Base-by-base conservation (phyloP, 2,888 invertebrate species). In the Cistogaster globosa region DNA sequence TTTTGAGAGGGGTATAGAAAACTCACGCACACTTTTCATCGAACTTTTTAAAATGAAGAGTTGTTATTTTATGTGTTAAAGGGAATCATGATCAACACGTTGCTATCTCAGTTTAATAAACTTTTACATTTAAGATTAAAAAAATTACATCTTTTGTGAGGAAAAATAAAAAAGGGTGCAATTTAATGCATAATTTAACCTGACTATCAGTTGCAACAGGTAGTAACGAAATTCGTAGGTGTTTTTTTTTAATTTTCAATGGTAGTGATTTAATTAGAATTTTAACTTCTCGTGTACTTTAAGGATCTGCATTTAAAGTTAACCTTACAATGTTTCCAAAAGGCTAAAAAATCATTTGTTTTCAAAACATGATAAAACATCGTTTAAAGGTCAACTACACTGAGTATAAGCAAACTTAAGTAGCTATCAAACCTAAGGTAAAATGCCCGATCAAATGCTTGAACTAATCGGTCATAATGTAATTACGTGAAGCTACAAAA, bases 51-150 rank as follows among this genome's bases (percentile, higher is more conserved):
- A 26, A 42, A 42, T 11, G 11, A 48, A 76, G 65, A 14, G n/a
- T 60, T 53, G 22, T 38, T 55, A 60, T 76, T 38, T 67, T 42
- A 77, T 53, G 51, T 22, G 53, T 53, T 60, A 53, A 77, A 60
- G 58, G 51, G 26, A 68, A 60, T 58, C 63, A 65, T 63, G 65
- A 72, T 79, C 79, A 79, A 79, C 79, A 79, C 72, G 65, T 79
- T 79, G 79, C 51, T 58, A 36, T 65, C 57, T 57, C 26, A 72
- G 79, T 79, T 65, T 79, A 79, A 72, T 58, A 79, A 79, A 79
- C 57, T 58, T 65, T 48, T 79, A 72, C 58, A 58, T 22, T 72
- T 72, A 36, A 42, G 12, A 48, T 20, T 32, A 38, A 55, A 58
- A 38, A 65, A 14, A 45, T 62, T 51, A 9, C 0, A 18, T 16